Base-by-base conservation (phyloP, 2,797 vertebrate genomes). In the Ptychadena robeensis region DNA sequence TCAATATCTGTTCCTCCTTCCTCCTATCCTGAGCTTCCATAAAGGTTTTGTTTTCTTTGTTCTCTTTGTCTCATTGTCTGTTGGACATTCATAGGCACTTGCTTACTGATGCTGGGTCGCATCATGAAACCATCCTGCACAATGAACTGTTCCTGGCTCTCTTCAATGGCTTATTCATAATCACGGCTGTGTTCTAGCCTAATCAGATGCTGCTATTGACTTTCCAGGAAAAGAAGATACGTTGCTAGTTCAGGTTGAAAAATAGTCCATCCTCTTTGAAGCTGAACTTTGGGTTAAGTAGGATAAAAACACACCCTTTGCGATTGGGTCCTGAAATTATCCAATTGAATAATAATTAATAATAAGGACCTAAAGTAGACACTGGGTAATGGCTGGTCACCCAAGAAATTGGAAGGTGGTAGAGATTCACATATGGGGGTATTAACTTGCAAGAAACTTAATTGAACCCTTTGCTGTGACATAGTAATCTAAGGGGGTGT, bases 91-190 rank as follows among this genome's bases (percentile, higher is more conserved):
- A 38, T n/a, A 71, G 64, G 34, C 34, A 40, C 75, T 48, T 78
- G 32, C 11, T 14, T 66, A 83, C 85, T 35, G 79, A 79, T 86
- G 87, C 85, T 73, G 79, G 88, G 88, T 88, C 82, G 89, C 89
- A 87, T 70, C 82, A 67, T 80, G 81, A 69, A 82, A 87, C 86
- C 81, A 70, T 82, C 22, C 4, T 7, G 14, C 75, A 79, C 76
- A 80, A 68, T 84, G 81, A 86, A 86, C 85, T 69, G 27, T 88
- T 88, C 86, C 83, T 80, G 87, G 87, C 83, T 89, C 87, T 76
- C 70, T 88, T 88, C 89, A 91, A 89, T 88, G 87, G 87, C 88
- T 85, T 79, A 73, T 71, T 90, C 85, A 87, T 86, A 88, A 87
- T 87, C 77, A 80, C 83, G 59, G 72, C 28, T 77, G 88, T 74